These are phyloP conservation scores for Ornithorhynchus anatinus DNA, from an alignment of 2,113 vertebrate species.

Conservation along the genomic window DNA sequence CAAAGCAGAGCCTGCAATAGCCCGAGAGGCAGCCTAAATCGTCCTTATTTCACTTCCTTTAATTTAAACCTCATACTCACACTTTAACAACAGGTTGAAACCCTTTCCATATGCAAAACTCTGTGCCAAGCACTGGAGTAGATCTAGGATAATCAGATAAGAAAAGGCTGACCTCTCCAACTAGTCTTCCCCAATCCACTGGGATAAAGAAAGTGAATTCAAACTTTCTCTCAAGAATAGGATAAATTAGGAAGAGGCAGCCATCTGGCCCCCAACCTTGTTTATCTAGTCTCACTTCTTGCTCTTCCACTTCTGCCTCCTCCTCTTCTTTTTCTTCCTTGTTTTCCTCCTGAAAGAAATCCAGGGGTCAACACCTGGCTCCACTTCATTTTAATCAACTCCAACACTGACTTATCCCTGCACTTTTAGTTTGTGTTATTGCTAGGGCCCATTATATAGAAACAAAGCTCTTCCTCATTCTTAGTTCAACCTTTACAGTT, in stretches of 20 bases:
- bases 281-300: too few relatives aligned
- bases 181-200: not conserved
- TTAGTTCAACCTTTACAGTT: not conserved
- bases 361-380: not conserved
- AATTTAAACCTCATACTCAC: too few relatives aligned
- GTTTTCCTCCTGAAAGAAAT: not conserved
- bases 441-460: not conserved
- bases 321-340: not conserved
- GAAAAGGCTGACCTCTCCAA: too few relatives aligned
- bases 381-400: not conserved
- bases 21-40: not conserved
- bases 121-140: too few relatives aligned
- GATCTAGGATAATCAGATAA: too few relatives aligned
- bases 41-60: too few relatives aligned
- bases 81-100: too few relatives aligned
- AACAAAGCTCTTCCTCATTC: not conserved
- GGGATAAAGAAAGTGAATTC: not conserved
- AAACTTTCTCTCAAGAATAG: not conserved
- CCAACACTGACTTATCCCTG: not conserved
- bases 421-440: not conserved
- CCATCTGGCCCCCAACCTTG: too few relatives aligned
- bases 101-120: too few relatives aligned
- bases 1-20: constrained; percentile 50
- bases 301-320: not conserved
- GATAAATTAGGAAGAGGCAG: not conserved